Evolutionary conservation across 2,888 invertebrate species (phyloP).

Genomic region (Apotomis betuletana): DNA sequence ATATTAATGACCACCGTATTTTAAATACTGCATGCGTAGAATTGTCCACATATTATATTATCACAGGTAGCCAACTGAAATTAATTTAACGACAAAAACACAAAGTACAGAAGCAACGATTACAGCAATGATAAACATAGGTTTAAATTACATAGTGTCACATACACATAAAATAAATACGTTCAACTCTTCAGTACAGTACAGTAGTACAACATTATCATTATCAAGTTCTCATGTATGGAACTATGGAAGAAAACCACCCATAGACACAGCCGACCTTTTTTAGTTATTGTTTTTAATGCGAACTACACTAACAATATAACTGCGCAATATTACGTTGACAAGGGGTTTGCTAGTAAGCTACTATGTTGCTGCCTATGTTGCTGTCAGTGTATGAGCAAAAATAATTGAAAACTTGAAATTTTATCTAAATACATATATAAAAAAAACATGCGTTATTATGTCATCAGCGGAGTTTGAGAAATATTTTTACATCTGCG

Average conservation of each 20-base stretch:
- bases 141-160: slow-evolving; percentile 3
- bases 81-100: not conserved
- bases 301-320: no score
- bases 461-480: no score
- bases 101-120: not conserved
- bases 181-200: not conserved
- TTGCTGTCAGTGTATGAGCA: no score
- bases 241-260: slow-evolving; percentile 19
- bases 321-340: no score
- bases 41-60: slow-evolving; percentile 16
- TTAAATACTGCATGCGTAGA: slow-evolving; percentile 29
- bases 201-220: not conserved
- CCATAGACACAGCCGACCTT: slow-evolving; percentile 12
- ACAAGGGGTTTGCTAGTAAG: no score
- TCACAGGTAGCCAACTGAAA: slow-evolving; percentile 2
- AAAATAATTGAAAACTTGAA: no score
- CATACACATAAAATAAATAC: slow-evolving; percentile 11
- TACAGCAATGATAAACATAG: not conserved
- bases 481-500: no score
- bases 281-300: no score
- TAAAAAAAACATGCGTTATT: no score
- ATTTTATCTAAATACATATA: no score
- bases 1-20: slow-evolving; percentile 18
- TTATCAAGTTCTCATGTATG: no score
- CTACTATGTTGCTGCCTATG: no score